These are phyloP conservation scores for Dolichotis patagonum DNA, from an alignment of 2,113 vertebrate genomes.

Conservation along the genomic window DNA sequence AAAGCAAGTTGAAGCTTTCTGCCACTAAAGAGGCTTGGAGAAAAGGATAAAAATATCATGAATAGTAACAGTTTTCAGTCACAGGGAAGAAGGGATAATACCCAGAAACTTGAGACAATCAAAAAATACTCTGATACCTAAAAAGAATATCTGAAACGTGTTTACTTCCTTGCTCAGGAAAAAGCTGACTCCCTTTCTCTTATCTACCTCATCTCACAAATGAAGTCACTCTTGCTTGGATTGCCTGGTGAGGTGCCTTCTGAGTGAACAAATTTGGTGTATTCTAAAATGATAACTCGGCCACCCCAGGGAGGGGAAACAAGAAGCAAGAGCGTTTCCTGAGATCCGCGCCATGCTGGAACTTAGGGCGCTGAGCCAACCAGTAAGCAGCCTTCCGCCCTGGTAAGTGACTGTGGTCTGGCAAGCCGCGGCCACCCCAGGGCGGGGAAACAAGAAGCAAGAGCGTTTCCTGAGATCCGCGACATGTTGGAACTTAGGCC, in stretches of 20 bases:
- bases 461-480: no score
- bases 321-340: no score
- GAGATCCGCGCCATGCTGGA: no score
- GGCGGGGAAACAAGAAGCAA: no score
- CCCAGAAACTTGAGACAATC: conserved; percentile 52
- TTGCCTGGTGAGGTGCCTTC: neutral
- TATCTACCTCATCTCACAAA: neutral
- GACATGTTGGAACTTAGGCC: no score
- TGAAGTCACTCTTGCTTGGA: neutral
- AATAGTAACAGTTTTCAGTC: conserved; percentile 51
- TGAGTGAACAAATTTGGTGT: neutral
- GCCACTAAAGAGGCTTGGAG: conserved; percentile 70
- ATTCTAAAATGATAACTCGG: neutral
- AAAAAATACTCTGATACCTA: neutral
- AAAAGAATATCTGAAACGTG: neutral
- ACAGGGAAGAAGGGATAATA: conserved; percentile 64
- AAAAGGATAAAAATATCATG: conserved; percentile 71
- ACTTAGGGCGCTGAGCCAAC: no score
- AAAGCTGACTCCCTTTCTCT: neutral
- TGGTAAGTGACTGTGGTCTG: no score
- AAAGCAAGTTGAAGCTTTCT: conserved; percentile 81
- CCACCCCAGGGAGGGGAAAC: no score
- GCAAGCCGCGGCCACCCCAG: no score
- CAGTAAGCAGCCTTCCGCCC: no score
- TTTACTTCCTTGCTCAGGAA: neutral